Evolutionary conservation across 2,888 invertebrate species (phyloP), one percentile per base, ranked within the genome.

Genomic region (Leucoma salicis): DNA sequence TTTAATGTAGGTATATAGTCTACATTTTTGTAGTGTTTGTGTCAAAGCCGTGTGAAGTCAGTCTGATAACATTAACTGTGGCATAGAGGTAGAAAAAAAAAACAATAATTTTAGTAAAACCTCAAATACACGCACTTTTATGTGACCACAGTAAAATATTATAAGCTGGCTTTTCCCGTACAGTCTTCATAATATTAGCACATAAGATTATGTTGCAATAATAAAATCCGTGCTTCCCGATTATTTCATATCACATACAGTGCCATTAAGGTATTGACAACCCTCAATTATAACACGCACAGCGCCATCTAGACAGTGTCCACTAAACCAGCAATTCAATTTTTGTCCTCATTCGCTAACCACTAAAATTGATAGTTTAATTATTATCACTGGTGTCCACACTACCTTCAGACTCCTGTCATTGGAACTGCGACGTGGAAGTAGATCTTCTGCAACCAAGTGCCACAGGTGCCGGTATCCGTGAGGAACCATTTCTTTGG

Each of bases 371-470:
- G 46, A 48, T 42, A 49, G 42, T 50, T 56, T 53, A 54, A 41
- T 42, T 57, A 41, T 42, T 57, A 35, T 52, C 58, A 58, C 50
- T 56, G 47, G 51, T 56, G 37, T 50, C 46, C 46, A 64, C 64
- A 46, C 64, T 67, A 16, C 70, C 64, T 47, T 64, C 63, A 29
- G 70, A 72, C 43, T 51, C 65, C 53, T 70, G 82, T 85, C 82
- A 88, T 76, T 81, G 86, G 44, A 89, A 89, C 57, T 89, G 86
- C 1, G 87, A 75, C 3, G 87, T 89, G 13, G 89, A 89, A 0
- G 85, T 85, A 0, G 89, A 89, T 44, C 89, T 66, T 45, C 86
- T 66, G 78, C 87, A 87, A 25, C 86, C 88, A 15, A 88, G 62
- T 1, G 87, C 59, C 1, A 89, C 87, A 0, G 89, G 89, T 1